Evolutionary conservation across 2,113 vertebrate species (phyloP).

Genomic region (Melanerpes formicivorus): DNA sequence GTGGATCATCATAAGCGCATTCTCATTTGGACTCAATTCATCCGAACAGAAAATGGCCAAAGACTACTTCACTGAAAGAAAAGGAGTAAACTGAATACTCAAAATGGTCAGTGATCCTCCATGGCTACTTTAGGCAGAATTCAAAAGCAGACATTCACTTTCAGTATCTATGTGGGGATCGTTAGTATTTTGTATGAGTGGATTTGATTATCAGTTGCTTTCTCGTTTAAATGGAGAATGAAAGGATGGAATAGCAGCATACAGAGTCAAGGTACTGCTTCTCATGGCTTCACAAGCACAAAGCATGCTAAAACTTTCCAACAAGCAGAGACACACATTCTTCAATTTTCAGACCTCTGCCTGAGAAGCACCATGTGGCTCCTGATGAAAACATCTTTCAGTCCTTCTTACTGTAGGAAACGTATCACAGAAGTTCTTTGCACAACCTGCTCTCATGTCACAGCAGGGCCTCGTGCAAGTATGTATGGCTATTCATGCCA

Average conservation of each 20-base stretch:
- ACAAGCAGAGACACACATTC: background rate
- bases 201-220: background rate
- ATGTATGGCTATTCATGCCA: rapidly evolving
- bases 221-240: background rate
- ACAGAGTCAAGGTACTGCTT: background rate
- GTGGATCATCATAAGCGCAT: background rate
- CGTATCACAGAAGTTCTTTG: background rate
- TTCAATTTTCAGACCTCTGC: background rate
- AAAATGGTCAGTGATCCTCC: background rate
- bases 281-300: background rate
- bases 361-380: background rate
- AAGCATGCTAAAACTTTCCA: background rate
- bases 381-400: background rate
- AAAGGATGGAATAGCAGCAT: background rate
- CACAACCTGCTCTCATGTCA: background rate
- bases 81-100: background rate
- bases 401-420: background rate
- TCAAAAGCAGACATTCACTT: background rate
- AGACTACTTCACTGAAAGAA: background rate
- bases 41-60: background rate
- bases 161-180: background rate
- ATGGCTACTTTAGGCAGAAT: background rate
- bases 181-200: background rate
- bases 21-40: background rate
- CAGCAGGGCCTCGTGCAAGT: background rate